Evolutionary conservation across 2,797 vertebrate genomes (phyloP), one percentile per base, ranked within the genome.

Genomic region (Chanos chanos): DNA sequence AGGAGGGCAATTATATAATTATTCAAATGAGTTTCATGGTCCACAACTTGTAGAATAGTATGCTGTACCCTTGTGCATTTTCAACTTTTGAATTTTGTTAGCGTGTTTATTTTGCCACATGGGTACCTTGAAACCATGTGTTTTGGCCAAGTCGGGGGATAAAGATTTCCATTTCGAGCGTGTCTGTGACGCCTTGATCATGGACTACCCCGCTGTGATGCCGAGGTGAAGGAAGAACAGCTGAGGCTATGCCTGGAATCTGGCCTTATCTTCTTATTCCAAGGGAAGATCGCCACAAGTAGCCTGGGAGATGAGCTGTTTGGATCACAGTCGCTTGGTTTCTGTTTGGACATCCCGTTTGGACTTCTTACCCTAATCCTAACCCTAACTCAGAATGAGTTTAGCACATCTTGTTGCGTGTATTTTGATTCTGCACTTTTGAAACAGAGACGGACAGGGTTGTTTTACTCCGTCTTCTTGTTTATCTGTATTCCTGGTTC

Each of bases 321-420:
- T 60, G 50, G 30, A 31, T 37, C 5, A 19, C 6, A 56, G 9
- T 44, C 39, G 64, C 15, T 53, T 50, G 4, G 24, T 50, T n/a
- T n/a, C n/a, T n/a, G 5, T 34, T n/a, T 50, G 36, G n/a, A 48
- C 18, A 15, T 8, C 47, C 5, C 39, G 19, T 12, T 12, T 30
- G 31, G 15, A n/a, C 24, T 18, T 56, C 45, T 63, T 36, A 36
- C 36, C n/a, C 4, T 49, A 31, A 58, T 64, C 27, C 31, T 45
- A 55, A 61, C 18, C 19, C 16, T n/a, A 1, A 7, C 39, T 19
- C 41, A 45, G 41, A 21, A 30, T 57, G n/a, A n/a, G n/a, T n/a
- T n/a, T n/a, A n/a, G n/a, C n/a, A n/a, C n/a, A n/a, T n/a, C n/a
- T n/a, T n/a, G n/a, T n/a, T n/a, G 1, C 18, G 28, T 24, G 15